Base-by-base conservation (phyloP, 2,797 vertebrate genomes). In the Artibeus jamaicensis region DNA sequence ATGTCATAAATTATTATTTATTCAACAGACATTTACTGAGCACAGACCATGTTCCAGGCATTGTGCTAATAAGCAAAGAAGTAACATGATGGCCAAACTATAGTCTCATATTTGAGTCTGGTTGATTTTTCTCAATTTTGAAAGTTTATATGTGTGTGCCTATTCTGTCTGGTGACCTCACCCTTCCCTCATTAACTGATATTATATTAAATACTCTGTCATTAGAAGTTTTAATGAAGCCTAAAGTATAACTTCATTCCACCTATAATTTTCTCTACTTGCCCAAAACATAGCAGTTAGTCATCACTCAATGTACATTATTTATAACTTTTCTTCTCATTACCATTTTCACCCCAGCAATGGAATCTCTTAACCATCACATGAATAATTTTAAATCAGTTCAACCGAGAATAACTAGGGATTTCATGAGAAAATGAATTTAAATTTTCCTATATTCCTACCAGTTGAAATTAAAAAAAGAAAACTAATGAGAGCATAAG, bases 251-350 rank as follows among this genome's bases (percentile, higher is more conserved):
- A 46, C 2, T 94, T 81, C 42, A n/a, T 86, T 34, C 29, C 74
- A 44, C 79, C 53, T 78, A 14, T 50, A 93, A 76, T 87, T 78
- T 48, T 62, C 70, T 95, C 59, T 46, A 71, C 55, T 79, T 82
- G 37, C 34, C 65, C 32, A 44, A 91, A 92, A 55, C 42, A 37
- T 0, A 34, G 21, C 32, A 46, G 42, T 68, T 53, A 86, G 70
- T 89, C 42, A 89, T 71, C 50, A 18, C 70, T 46, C 34, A 94
- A 76, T 18, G 15, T 79, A 57, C 22, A 70, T 83, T 91, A 87
- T 87, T 92, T 95, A 92, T 85, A 93, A 77, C 29, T 74, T 76
- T 91, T 91, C 86, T 93, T 62, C 59, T 95, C 46, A 76, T 93
- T 93, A 94, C 55, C 53, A 68, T 97, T 94, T 93, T 87, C 83